Percentiles rank a stretch among this genome's conserved stretches.
Conservation (phyloP, 2,797 vertebrate species). For the Chiroxiphia lanceolata region DNA sequence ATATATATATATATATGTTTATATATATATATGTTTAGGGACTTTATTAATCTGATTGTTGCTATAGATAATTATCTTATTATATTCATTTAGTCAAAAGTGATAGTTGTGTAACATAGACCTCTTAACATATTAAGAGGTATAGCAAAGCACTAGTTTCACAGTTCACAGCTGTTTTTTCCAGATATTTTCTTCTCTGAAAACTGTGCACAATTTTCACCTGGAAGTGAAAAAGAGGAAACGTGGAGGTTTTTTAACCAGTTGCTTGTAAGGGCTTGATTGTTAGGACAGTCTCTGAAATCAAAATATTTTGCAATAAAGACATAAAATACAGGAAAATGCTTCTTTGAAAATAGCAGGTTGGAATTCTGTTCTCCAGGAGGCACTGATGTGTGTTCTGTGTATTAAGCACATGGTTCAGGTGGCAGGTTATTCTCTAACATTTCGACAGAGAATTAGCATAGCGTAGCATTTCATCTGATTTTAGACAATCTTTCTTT, state of each 20-base stretch:
- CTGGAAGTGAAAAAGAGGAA: neutral
- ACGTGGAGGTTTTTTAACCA: fast-evolving
- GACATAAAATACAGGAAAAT: neutral
- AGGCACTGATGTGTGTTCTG: neutral
- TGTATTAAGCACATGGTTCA: neutral
- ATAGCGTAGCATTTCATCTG: neutral
- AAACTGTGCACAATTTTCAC: neutral
- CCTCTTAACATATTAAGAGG: neutral
- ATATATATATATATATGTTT: neutral
- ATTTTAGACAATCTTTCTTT: neutral
- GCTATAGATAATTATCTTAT: neutral
- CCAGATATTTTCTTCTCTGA: neutral
- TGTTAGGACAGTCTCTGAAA: neutral
- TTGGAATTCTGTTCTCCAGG: neutral
- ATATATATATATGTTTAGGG: neutral
- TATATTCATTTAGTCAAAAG: neutral
- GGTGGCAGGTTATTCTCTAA: neutral
- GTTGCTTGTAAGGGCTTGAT: neutral
- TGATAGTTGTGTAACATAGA: neutral
- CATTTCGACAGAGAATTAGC: neutral
- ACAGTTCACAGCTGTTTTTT: neutral
- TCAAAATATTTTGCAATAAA: neutral
- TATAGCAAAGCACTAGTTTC: neutral
- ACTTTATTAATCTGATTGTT: neutral
- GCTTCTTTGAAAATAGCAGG: neutral